These are phyloP conservation scores for Xerus inauris DNA, from an alignment of 2,113 vertebrate genomes.

Conservation along the genomic window DNA sequence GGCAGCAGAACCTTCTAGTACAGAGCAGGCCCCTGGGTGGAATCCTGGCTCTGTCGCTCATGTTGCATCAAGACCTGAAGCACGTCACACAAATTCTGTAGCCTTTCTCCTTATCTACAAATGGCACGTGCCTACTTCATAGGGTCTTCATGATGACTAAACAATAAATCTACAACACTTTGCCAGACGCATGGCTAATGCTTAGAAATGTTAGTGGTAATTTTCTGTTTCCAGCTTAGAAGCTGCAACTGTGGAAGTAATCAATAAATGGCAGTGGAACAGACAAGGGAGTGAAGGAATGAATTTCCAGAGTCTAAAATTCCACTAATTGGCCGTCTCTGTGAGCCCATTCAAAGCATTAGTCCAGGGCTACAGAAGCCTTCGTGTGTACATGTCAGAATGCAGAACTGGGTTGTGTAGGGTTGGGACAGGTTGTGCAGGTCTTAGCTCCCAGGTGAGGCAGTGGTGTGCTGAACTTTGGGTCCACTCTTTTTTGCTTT, in stretches of 20 bases:
- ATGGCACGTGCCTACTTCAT: not conserved
- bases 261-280: not conserved
- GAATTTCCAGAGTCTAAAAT: not conserved
- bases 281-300: conserved; percentile 9
- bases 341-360: not conserved
- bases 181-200: not conserved
- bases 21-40: not conserved
- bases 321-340: not conserved
- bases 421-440: not conserved
- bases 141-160: not conserved
- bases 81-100: not conserved
- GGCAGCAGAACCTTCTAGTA: not conserved
- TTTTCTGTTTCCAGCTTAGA: not conserved
- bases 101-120: not conserved
- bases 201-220: not conserved
- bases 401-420: not conserved
- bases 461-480: not conserved
- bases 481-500: too few relatives aligned
- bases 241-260: not conserved
- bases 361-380: not conserved
- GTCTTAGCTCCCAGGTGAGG: not conserved
- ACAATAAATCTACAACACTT: not conserved
- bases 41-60: not conserved
- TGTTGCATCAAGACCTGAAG: not conserved
- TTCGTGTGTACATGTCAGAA: not conserved